Percentiles rank a stretch among this genome's conserved stretches.
These are phyloP conservation scores for Mimumesa dahlbomi DNA, from an alignment of 2,888 invertebrate genomes.

Conservation along the genomic window DNA sequence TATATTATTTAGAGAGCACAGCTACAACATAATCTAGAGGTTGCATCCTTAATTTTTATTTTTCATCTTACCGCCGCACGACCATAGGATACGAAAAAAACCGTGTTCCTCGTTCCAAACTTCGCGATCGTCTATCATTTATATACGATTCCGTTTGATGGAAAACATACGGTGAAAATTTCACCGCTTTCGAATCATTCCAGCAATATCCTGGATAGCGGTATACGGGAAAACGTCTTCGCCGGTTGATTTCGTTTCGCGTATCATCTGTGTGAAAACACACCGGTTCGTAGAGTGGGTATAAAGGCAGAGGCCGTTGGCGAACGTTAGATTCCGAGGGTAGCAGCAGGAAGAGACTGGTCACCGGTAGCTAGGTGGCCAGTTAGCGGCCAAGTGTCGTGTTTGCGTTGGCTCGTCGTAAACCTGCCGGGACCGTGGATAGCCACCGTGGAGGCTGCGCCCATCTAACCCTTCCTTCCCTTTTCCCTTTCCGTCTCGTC, in stretches of 20 bases:
- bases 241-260: constrained; percentile 8
- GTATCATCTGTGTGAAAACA: not conserved
- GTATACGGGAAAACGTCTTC: no score
- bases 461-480: constrained; percentile 38
- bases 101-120: no score
- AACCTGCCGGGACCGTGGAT: constrained; percentile 69
- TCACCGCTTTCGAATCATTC: no score
- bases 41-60: constrained; percentile 4
- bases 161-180: no score
- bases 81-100: no score
- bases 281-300: constrained; percentile 9
- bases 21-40: constrained; percentile 32
- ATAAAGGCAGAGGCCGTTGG: constrained; percentile 21
- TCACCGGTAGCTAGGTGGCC: constrained; percentile 76
- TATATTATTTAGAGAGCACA: constrained; percentile 44
- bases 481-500: constrained; percentile 15
- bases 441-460: constrained; percentile 60
- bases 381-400: constrained; percentile 76
- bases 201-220: no score
- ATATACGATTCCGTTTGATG: no score
- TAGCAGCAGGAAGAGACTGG: constrained; percentile 49
- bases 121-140: no score
- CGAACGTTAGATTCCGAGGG: constrained; percentile 55
- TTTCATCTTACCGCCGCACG: no score
- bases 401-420: constrained; percentile 76